phyloP scores from a whole-genome alignment of 2,888 invertebrate genomes.

The Ichneumon xanthorius region DNA sequence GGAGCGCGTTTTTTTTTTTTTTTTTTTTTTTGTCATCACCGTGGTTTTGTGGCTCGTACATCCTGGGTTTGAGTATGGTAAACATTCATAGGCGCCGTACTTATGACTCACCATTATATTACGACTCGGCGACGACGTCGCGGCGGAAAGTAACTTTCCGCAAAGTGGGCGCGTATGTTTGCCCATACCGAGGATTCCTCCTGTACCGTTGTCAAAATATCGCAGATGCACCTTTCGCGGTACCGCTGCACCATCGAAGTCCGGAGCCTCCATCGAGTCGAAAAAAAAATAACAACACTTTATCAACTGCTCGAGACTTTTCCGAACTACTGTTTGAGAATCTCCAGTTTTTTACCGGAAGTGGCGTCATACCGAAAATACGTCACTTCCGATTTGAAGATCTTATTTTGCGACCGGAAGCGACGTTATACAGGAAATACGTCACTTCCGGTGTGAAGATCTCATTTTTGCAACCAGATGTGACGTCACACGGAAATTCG shows the following conservation, averaged over 20 bases:
- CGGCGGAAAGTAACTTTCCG: neutral
- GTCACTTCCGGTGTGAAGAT: no score
- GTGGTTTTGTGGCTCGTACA: neutral
- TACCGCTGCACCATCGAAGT: constrained; percentile 42
- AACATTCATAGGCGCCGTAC: constrained; percentile 12
- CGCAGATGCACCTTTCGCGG: constrained; percentile 36
- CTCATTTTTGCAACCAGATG: no score
- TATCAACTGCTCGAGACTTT: no score
- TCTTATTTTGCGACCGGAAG: no score
- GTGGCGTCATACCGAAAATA: no score
- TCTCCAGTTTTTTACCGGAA: no score
- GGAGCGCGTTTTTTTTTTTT: neutral
- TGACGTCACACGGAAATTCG: no score
- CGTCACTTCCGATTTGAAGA: no score
- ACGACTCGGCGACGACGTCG: neutral
- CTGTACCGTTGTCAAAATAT: constrained; percentile 75
- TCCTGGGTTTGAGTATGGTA: neutral
- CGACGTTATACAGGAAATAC: no score
- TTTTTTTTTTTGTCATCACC: neutral
- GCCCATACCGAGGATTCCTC: constrained; percentile 12
- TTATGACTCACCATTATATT: constrained; percentile 52
- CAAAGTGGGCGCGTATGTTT: constrained; percentile 26
- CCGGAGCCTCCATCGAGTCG: neutral
- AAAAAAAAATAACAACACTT: constrained; percentile 1
- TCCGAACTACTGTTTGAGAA: no score